Evolutionary conservation across 2,888 invertebrate genomes (phyloP).

Genomic region (Coenonympha arcania): DNA sequence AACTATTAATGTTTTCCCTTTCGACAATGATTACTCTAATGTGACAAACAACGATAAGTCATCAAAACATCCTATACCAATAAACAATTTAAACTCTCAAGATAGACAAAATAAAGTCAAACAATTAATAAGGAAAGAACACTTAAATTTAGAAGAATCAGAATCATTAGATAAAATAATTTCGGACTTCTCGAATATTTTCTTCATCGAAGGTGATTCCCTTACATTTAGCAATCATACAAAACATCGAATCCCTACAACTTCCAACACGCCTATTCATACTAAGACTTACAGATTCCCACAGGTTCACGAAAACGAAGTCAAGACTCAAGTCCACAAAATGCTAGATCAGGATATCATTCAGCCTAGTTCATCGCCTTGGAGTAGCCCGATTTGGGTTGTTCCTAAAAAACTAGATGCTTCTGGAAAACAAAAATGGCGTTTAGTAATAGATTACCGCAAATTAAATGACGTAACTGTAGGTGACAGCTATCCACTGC

Average conservation of each 20-base stretch:
- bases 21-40: neutral
- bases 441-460: too few relatives aligned
- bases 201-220: constrained; percentile 25
- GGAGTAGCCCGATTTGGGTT: constrained; percentile 27
- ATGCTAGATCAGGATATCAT: constrained; percentile 31
- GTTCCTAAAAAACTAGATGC: too few relatives aligned
- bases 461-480: too few relatives aligned
- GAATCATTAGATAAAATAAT: constrained; percentile 27
- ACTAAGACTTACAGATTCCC: constrained; percentile 36
- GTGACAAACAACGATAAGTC: neutral
- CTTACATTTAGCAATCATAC: constrained; percentile 31
- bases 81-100: neutral
- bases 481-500: too few relatives aligned
- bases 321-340: constrained; percentile 30
- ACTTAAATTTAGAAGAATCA: constrained; percentile 27
- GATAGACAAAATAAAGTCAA: constrained; percentile 19
- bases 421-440: too few relatives aligned
- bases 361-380: constrained; percentile 26
- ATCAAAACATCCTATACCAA: neutral
- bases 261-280: constrained; percentile 31
- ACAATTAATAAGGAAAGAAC: constrained; percentile 19
- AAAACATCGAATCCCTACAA: constrained; percentile 32
- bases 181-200: constrained; percentile 26
- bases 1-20: neutral
- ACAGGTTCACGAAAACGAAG: constrained; percentile 32